Base-by-base conservation (phyloP, 2,888 invertebrate species). In the Rambutsinella grinnellia region DNA sequence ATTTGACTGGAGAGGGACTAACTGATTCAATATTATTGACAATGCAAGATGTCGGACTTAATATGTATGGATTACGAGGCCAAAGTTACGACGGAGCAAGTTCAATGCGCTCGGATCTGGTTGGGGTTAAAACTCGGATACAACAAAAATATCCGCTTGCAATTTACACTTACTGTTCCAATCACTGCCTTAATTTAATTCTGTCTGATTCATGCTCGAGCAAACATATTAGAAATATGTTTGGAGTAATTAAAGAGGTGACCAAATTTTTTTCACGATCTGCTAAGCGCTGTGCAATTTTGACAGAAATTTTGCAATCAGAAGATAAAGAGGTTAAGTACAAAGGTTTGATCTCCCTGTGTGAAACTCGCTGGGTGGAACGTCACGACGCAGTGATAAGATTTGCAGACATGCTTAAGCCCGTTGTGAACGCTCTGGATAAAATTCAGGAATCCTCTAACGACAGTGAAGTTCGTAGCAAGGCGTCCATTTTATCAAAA, bases 241-340 rank as follows among this genome's bases (percentile, higher is more conserved):
- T 54, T 23, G 54, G 54, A 23, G 54, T 54, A 15, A 26, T 54
- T 15, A 54, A 54, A 17, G 54, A 23, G 24, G 53, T 53, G 26
- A 54, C n/a, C n/a, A n/a, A n/a, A n/a, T n/a, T n/a, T n/a, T n/a
- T n/a, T n/a, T n/a, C n/a, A n/a, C n/a, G n/a, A n/a, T n/a, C n/a
- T n/a, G n/a, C n/a, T n/a, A n/a, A n/a, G n/a, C n/a, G n/a, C n/a
- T n/a, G n/a, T n/a, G n/a, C n/a, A n/a, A n/a, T n/a, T n/a, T n/a
- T n/a, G n/a, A n/a, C n/a, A n/a, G n/a, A n/a, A n/a, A n/a, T n/a
- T n/a, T n/a, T n/a, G n/a, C n/a, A n/a, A n/a, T n/a, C n/a, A n/a
- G n/a, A n/a, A n/a, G n/a, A n/a, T n/a, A n/a, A n/a, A n/a, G n/a
- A n/a, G n/a, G n/a, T n/a, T n/a, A n/a, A n/a, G n/a, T n/a, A n/a